A percentile compares a stretch with the other conserved stretches of the same genome.
phyloP scores from a whole-genome alignment of 1,140 invertebrate genomes.

The Euborellia annulipes region DNA sequence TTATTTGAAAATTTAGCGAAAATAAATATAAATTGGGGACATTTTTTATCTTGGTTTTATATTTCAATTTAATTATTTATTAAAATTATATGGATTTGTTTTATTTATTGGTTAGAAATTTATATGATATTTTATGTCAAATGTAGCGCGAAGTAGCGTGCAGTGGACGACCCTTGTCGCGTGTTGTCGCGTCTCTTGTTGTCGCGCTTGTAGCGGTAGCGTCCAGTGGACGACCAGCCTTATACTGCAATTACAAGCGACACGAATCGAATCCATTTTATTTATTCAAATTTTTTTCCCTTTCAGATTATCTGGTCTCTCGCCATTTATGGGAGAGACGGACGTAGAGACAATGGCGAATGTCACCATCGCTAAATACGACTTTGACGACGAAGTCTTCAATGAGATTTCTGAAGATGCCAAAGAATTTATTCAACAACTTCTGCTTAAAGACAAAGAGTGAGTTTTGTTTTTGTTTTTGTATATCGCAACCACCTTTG shows the following conservation, averaged over 20 bases:
- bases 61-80: too few relatives aligned
- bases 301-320: slow-evolving; percentile 82
- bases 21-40: too few relatives aligned
- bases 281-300: slow-evolving; percentile 8
- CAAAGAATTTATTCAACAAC: slow-evolving; percentile 79
- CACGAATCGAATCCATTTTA: slow-evolving; percentile 10
- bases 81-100: too few relatives aligned
- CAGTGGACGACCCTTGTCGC: too few relatives aligned
- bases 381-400: slow-evolving; percentile 90
- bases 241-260: neutral
- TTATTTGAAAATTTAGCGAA: too few relatives aligned
- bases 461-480: slow-evolving; percentile 37
- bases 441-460: slow-evolving; percentile 81
- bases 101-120: too few relatives aligned
- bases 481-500: neutral
- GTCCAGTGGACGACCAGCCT: too few relatives aligned
- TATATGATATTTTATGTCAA: too few relatives aligned
- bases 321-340: slow-evolving; percentile 95
- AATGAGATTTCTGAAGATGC: slow-evolving; percentile 79
- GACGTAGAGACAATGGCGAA: slow-evolving; percentile 96
- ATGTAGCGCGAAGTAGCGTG: too few relatives aligned
- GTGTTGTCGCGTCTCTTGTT: too few relatives aligned
- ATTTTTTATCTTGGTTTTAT: too few relatives aligned
- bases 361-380: slow-evolving; percentile 86
- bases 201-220: too few relatives aligned